Evolutionary conservation across 2,888 invertebrate species (phyloP), one percentile per base, ranked within the genome.

Genomic region (Lasioglossum leucozonium): DNA sequence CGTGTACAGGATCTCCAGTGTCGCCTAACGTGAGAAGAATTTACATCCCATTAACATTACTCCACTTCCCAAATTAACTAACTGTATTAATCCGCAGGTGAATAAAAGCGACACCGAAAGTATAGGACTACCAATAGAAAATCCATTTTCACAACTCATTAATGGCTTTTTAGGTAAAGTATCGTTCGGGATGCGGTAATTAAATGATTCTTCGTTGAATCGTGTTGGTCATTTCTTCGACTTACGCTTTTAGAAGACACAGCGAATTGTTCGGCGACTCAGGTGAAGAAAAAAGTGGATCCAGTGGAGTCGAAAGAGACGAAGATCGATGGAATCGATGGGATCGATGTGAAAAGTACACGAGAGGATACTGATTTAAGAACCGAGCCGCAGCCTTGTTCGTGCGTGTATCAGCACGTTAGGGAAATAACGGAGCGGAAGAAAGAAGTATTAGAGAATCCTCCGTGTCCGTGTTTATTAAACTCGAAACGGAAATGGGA

Each of bases 391-490:
- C 92, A 91, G 42, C 92, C 92, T 26, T 94, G 94, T 87, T 88
- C 92, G 6, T 94, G 94, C 44, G 92, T 94, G 42, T 93, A 93
- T 84, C 90, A 92, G 67, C 94, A 93, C 13, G 92, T 91, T 22
- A 91, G 89, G 74, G 93, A 93, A 79, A 91, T 94, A 67, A 89
- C 90, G 40, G 92, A 93, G 42, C 85, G 91, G 79, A 90, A 92
- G 77, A 89, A 90, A 81, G 86, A 92, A 79, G 88, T 92, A 30
- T 79, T 89, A n/a, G 91, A 93, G 82, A 92, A 91, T 85, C 93
- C 94, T 30, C 94, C 94, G 16, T 94, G 94, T 88, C 91, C 92
- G 16, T 94, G 94, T 90, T 89, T 94, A 74, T 77, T 94, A 18
- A 93, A 93, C 69, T 91, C 93, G 2, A 91, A 91, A 78, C 91